Conservation (phyloP, 2,888 invertebrate species). For the Lacanobia wlatinum region DNA sequence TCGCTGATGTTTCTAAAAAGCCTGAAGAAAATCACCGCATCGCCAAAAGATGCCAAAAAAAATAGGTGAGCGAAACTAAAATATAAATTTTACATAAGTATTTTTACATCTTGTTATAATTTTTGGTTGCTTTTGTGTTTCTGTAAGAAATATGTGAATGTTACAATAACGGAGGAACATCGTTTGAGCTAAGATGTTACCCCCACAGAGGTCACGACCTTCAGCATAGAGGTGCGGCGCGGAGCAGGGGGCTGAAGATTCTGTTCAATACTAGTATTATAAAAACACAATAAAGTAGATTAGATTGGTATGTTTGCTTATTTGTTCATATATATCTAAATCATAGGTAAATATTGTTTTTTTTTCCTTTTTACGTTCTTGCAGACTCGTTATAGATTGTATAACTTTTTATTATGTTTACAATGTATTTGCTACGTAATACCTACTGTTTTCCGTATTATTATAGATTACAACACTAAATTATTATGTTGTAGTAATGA, state of each 20-base stretch:
- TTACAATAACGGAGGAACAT: conserved; percentile 61
- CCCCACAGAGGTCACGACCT: conserved; percentile 65
- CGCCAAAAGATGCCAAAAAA: conserved; percentile 72
- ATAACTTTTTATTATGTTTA: neutral
- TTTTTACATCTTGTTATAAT: conserved; percentile 9
- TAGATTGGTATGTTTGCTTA: conserved; percentile 69
- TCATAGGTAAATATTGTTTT: conserved; percentile 22
- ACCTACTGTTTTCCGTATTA: neutral
- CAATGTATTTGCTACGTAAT: neutral
- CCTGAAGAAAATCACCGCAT: conserved; percentile 76
- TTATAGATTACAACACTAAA: neutral
- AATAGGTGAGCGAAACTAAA: conserved; percentile 83
- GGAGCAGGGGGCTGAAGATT: conserved; percentile 56
- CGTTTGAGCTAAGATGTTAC: conserved; percentile 68
- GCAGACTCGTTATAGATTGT: conserved; percentile 1
- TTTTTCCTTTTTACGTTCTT: conserved; percentile 6
- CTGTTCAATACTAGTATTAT: conserved; percentile 61
- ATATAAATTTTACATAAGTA: conserved; percentile 1
- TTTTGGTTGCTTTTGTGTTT: conserved; percentile 33
- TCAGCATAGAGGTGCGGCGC: conserved; percentile 52
- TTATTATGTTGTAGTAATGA: neutral
- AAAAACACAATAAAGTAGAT: conserved; percentile 65
- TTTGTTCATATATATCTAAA: conserved; percentile 57
- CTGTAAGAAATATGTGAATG: conserved; percentile 34
- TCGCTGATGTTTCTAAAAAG: conserved; percentile 96